Conservation (phyloP, 1,140 invertebrate genomes). For the Trinorchestia longiramus region DNA sequence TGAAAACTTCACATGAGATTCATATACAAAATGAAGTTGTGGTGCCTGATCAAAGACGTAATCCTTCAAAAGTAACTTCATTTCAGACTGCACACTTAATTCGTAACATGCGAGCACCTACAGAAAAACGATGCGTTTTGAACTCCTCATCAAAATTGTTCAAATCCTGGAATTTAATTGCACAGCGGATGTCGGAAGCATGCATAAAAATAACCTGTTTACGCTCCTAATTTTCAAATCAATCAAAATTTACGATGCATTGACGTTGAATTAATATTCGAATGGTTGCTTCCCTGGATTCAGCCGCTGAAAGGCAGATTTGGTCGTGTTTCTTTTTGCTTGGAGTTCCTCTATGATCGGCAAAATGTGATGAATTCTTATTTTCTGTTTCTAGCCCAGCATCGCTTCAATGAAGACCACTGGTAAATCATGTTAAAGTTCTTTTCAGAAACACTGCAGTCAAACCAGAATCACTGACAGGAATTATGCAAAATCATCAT, state of each 20-base stretch:
- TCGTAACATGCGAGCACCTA: neutral
- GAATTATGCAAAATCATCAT: neutral
- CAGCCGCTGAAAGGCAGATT: neutral
- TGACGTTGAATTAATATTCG: neutral
- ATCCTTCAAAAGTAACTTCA: neutral
- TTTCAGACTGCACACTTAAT: neutral
- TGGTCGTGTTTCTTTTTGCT: neutral
- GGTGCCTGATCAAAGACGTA: neutral
- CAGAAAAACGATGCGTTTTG: neutral
- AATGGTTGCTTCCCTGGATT: neutral
- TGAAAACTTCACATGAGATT: no score
- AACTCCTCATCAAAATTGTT: neutral
- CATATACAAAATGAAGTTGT: no score
- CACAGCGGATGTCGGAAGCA: neutral
- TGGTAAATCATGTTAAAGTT: neutral
- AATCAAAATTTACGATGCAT: neutral
- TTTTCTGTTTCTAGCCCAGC: neutral
- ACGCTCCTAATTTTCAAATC: neutral
- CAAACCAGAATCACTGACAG: neutral
- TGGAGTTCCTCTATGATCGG: neutral
- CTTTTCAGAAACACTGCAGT: neutral
- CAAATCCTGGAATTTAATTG: neutral
- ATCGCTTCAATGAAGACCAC: neutral
- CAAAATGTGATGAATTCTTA: neutral
- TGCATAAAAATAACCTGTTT: neutral